A percentile compares a stretch with the other conserved stretches of the same genome.
These are phyloP conservation scores for Menura novaehollandiae DNA, from an alignment of 2,113 vertebrate genomes.

Conservation along the genomic window DNA sequence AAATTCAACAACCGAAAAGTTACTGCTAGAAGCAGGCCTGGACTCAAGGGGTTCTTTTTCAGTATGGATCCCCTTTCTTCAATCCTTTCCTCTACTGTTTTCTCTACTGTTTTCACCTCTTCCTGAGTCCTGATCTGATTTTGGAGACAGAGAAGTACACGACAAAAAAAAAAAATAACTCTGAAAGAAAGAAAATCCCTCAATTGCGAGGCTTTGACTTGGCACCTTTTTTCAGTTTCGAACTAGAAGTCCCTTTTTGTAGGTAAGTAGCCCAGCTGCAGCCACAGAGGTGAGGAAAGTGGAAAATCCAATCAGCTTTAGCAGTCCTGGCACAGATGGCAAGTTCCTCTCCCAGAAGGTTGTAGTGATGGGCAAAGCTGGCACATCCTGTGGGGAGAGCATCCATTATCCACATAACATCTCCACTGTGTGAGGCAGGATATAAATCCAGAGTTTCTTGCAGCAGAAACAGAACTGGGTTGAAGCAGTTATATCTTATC, in stretches of 20 bases:
- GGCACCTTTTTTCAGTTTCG: constrained; percentile 48
- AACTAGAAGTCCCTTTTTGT: constrained; percentile 80
- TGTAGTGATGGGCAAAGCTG: constrained; percentile 77
- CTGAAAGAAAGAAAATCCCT: background rate
- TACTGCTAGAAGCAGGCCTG: background rate
- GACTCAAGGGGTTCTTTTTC: background rate
- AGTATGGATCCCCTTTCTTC: background rate
- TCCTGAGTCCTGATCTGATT: background rate
- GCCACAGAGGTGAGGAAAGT: constrained; percentile 73
- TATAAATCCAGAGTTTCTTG: background rate
- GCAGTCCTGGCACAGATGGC: constrained; percentile 86
- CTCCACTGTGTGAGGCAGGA: background rate
- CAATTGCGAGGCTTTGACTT: background rate
- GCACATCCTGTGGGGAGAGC: constrained; percentile 83
- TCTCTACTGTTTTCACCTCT: background rate
- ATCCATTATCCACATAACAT: background rate
- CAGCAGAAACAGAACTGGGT: background rate
- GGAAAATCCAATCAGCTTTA: constrained; percentile 82
- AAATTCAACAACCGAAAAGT: background rate
- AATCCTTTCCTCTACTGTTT: background rate
- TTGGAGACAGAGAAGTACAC: background rate
- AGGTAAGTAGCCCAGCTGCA: constrained; percentile 74
- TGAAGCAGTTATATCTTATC: background rate
- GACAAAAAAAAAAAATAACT: background rate
- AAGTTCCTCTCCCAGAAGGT: constrained; percentile 91